Base-by-base conservation (phyloP, 2,797 vertebrate genomes). In the Darevskia nairensis region DNA sequence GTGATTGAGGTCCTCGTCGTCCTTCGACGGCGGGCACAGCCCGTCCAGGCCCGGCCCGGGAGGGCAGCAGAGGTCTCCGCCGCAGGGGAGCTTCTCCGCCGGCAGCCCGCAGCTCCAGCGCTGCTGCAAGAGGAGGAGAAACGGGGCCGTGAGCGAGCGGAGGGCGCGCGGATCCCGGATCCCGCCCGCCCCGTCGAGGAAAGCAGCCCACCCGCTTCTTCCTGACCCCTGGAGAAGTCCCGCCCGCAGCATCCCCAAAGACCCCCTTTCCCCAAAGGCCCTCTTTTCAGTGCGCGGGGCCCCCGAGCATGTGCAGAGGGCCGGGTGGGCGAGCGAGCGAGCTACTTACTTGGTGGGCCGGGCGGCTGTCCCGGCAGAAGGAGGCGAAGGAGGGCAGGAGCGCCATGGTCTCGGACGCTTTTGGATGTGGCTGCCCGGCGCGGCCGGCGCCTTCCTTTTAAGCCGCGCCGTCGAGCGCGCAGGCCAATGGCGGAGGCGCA, bases 1-100 rank as follows among this genome's bases (percentile, higher is more conserved):
- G 88, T 97, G 97, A 95, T 98, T 98, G 83, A 99, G 97, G 87
- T 99, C 98, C 84, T 99, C 98, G 85, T 99, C 98, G 66, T 98
- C 98, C 75, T 96, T 97, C 89, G 95, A 96, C 46, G 0, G 91
- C 91, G 11, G 11, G 64, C 96, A 94, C 86, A 95, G 95, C 91
- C 94, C 92, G 68, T 97, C 97, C 86, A 95, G 87, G 87, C 94
- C 95, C 85, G 95, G 94, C 92, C 96, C 93, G 91, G 83, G 90
- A 4, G 50, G 50, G 50, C 50, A 50, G 93, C 97, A 97, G 97
- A 95, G 96, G 94, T 80, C 91, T 69, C 94, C 93, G 82, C 50
- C 95, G 94, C 4, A 95, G 87, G 82, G 97, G 97, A 92, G 91
- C 91, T 75, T 98, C 17, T 23, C n/a, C 97, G 50, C 50, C 3